Percentiles rank a stretch among this genome's conserved stretches.
Evolutionary conservation across 2,888 invertebrate genomes (phyloP).

Genomic region (Ptychoptera contaminata): DNA sequence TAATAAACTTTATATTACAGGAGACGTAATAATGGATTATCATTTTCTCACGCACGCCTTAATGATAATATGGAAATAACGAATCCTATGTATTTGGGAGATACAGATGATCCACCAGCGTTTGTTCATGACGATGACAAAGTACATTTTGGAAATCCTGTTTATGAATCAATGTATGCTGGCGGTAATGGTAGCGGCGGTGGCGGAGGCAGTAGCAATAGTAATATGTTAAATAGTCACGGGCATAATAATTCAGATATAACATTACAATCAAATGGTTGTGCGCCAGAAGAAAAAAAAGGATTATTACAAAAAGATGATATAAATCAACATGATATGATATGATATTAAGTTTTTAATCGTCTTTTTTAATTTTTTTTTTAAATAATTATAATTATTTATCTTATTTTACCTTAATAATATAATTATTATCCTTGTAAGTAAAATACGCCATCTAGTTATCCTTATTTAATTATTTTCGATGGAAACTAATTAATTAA

Average conservation of each 20-base stretch:
- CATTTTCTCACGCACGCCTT: slow-evolving; percentile 64
- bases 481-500: no score
- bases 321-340: slow-evolving; percentile 27
- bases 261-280: slow-evolving; percentile 21
- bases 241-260: slow-evolving; percentile 10
- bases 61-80: slow-evolving; percentile 72
- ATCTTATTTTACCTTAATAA: no score
- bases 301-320: slow-evolving; percentile 36
- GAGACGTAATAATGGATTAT: slow-evolving; percentile 34
- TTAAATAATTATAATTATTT: no score
- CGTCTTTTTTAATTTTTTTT: no score
- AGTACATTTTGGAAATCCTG: slow-evolving; percentile 73
- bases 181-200: slow-evolving; percentile 19
- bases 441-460: no score
- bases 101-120: slow-evolving; percentile 46
- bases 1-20: slow-evolving; percentile 22
- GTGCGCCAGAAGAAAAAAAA: slow-evolving; percentile 36
- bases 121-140: slow-evolving; percentile 42
- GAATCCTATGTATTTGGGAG: slow-evolving; percentile 74
- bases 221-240: not conserved
- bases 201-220: slow-evolving; percentile 3
- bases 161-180: slow-evolving; percentile 69
- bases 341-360: slow-evolving; percentile 5
- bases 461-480: no score
- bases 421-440: no score